These are phyloP conservation scores for Drosophila nr. perissopoda DNA, from an alignment of 2,888 invertebrate species.

Conservation along the genomic window DNA sequence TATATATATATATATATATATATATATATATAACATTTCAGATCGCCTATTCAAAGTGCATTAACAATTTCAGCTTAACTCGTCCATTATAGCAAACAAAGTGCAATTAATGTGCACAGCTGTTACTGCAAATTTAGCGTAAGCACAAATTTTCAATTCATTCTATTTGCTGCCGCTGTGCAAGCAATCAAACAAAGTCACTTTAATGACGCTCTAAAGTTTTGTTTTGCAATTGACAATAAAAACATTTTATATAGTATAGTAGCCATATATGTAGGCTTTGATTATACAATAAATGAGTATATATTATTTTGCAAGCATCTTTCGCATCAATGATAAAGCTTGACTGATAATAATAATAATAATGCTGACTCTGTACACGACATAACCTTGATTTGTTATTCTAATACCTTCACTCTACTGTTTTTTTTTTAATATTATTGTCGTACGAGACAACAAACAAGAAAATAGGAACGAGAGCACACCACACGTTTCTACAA, in stretches of 20 bases:
- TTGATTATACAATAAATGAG: constrained; percentile 28
- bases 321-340: constrained; percentile 18
- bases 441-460: constrained; percentile 20
- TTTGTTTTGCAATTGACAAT: constrained; percentile 13
- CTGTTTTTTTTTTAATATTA: not conserved
- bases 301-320: constrained; percentile 7
- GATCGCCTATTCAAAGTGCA: not conserved
- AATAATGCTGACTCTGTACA: constrained; percentile 5
- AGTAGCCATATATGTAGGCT: not conserved
- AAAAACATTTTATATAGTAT: not conserved
- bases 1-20: not conserved
- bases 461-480: constrained; percentile 23
- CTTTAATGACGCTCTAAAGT: constrained; percentile 33
- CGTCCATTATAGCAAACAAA: constrained; percentile 21
- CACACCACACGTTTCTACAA: constrained; percentile 32
- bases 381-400: constrained; percentile 57
- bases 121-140: constrained; percentile 16
- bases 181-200: constrained; percentile 28
- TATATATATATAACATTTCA: constrained; percentile 3
- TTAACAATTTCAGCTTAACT: constrained; percentile 4
- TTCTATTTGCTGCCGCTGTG: constrained; percentile 1
- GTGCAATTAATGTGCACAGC: constrained; percentile 31
- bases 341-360: constrained; percentile 25
- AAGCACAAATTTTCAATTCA: constrained; percentile 31
- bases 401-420: constrained; percentile 11